phyloP scores from a whole-genome alignment of 2,888 invertebrate species.

The Theretra japonica region DNA sequence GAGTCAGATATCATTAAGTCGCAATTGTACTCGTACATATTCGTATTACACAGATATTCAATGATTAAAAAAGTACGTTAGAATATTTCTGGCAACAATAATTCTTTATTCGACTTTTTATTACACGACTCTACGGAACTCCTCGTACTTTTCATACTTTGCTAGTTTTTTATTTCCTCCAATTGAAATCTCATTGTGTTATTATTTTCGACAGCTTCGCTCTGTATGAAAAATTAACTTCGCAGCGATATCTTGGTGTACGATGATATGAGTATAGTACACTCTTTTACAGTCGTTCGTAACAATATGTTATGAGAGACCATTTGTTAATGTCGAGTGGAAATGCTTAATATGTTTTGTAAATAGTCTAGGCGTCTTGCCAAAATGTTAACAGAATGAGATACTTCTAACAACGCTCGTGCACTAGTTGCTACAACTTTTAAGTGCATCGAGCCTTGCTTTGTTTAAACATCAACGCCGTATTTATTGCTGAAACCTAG shows the following conservation, averaged over 20 bases:
- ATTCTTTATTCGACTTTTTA: too few relatives aligned
- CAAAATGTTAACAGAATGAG: constrained; percentile 60
- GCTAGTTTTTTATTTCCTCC: not conserved
- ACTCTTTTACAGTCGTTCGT: constrained; percentile 8
- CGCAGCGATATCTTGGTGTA: constrained; percentile 4
- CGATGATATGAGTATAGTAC: constrained; percentile 11
- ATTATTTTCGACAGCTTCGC: constrained; percentile 37
- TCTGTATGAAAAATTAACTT: constrained; percentile 6
- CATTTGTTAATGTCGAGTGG: constrained; percentile 61
- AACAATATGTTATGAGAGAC: constrained; percentile 50
- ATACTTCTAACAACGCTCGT: constrained; percentile 50
- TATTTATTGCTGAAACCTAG: not conserved
- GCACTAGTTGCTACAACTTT: constrained; percentile 18
- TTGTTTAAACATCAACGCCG: constrained; percentile 26
- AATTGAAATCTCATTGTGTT: not conserved
- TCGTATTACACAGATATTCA: too few relatives aligned
- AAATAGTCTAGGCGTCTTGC: constrained; percentile 61
- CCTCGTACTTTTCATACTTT: not conserved
- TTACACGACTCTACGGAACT: too few relatives aligned
- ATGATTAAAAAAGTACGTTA: too few relatives aligned
- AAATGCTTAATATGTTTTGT: constrained; percentile 61
- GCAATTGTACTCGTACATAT: too few relatives aligned
- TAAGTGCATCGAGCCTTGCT: constrained; percentile 45
- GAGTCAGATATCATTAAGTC: too few relatives aligned
- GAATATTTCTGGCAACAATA: too few relatives aligned